These are phyloP conservation scores for Cephalopachus bancanus DNA, from an alignment of 2,797 vertebrate species.

Conservation along the genomic window DNA sequence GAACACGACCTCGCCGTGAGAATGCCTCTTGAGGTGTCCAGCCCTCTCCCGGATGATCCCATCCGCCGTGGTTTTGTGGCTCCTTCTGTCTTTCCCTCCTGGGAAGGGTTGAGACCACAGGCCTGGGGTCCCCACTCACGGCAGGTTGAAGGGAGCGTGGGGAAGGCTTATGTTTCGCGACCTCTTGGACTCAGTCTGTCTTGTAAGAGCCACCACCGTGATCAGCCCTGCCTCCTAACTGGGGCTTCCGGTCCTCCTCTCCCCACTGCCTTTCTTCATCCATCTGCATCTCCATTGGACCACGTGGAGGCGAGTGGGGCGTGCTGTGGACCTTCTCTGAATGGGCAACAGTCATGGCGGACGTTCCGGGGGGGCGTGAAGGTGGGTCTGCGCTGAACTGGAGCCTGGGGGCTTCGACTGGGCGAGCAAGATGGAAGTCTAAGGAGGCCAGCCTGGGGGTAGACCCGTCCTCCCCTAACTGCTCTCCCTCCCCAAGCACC, in stretches of 20 bases:
- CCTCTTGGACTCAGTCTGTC: background rate
- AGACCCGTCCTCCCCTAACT: background rate
- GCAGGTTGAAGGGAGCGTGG: background rate
- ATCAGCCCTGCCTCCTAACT: background rate
- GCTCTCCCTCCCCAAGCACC: background rate
- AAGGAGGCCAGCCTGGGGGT: background rate
- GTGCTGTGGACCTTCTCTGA: background rate
- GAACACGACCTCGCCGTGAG: accelerated
- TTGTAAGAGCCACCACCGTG: accelerated
- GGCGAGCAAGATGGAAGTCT: background rate
- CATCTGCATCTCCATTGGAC: background rate
- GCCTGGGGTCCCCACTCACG: background rate
- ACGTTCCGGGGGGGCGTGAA: background rate
- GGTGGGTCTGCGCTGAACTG: background rate
- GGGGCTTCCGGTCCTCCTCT: no score
- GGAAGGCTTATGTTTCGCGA: no score
- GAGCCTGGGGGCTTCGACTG: background rate
- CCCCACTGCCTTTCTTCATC: background rate
- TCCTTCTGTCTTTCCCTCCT: background rate
- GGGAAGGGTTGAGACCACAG: background rate
- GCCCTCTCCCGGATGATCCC: background rate
- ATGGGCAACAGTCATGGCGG: background rate
- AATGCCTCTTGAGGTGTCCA: accelerated
- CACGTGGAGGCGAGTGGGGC: accelerated
- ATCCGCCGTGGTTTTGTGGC: background rate